phyloP scores from a whole-genome alignment of 2,888 invertebrate species.

The Brenthis hecate region DNA sequence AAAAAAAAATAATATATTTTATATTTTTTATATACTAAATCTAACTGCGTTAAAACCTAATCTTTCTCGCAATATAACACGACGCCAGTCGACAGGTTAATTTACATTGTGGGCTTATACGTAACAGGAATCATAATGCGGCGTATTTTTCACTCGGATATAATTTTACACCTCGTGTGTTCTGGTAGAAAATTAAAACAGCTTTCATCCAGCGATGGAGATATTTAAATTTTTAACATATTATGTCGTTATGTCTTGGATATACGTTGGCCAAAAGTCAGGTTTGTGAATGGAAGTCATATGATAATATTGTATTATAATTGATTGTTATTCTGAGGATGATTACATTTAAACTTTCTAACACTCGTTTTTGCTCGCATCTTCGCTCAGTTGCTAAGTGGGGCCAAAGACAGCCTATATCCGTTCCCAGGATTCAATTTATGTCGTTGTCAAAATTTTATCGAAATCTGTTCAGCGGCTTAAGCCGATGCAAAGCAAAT shows the following conservation, averaged over 20 bases:
- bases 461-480: too few species aligned
- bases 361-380: too few species aligned
- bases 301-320: too few species aligned
- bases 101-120: constrained; percentile 20
- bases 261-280: too few species aligned
- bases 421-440: too few species aligned
- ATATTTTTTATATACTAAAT: constrained; percentile 12
- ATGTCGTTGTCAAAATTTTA: too few species aligned
- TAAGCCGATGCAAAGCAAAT: too few species aligned
- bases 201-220: background rate
- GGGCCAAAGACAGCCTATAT: too few species aligned
- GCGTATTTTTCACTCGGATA: constrained; percentile 15
- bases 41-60: constrained; percentile 27
- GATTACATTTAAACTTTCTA: too few species aligned
- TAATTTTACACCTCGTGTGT: constrained; percentile 25
- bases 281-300: too few species aligned
- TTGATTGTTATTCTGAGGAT: too few species aligned
- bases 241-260: background rate
- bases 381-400: background rate
- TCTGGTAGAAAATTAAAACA: constrained; percentile 16
- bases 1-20: background rate
- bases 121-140: constrained; percentile 20
- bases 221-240: background rate
- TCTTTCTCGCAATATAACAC: constrained; percentile 21
- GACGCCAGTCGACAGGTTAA: constrained; percentile 28